Base-by-base conservation (phyloP, 2,113 vertebrate species). In the Picathartes gymnocephalus region DNA sequence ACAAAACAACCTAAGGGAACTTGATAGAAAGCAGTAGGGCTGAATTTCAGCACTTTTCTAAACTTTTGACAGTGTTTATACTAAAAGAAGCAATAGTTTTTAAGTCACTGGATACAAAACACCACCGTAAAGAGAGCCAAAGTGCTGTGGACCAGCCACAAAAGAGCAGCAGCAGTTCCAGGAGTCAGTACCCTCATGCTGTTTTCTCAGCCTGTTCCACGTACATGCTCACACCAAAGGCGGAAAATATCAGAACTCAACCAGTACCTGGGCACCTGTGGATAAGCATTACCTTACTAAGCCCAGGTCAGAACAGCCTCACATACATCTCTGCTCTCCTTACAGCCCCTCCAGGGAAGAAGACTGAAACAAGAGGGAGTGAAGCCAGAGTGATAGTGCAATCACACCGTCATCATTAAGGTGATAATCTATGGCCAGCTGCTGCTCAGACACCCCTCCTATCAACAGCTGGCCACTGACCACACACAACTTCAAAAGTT, bases 211-310 rank as follows among this genome's bases (percentile, higher is more conserved):
- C 7, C 16, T 15, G 5, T 33, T 60, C 13, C 15, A 8, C 33
- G 24, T 24, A 56, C 28, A 11, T 2, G 39, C 8, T 13, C 4
- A 0, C 47, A 69, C 5, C 27, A 27, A 47, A 0, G 0, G 14
- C 1, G 0, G 33, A 39, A 83, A 31, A 54, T 1, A 51, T 6
- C 15, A 10, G 22, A 61, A 50, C 22, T 3, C 35, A 54, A 3
- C 14, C 35, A 35, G 25, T 8, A 69, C 25, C 27, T 42, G 48
- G 48, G 79, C 56, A 70, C 31, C 35, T 44, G 19, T 23, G 27
- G 31, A 44, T 6, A 50, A 70, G 18, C 27, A 28, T 16, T 56
- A 37, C 15, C 27, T 5, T 17, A 70, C 22, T 28, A 62, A 50
- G 35, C 35, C 42, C 31, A 33, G 56, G 9, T 15, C 66, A 71